Percentiles rank a stretch among this genome's conserved stretches.
Evolutionary conservation across 2,797 vertebrate genomes (phyloP).

Genomic region (Botia kubotai): DNA sequence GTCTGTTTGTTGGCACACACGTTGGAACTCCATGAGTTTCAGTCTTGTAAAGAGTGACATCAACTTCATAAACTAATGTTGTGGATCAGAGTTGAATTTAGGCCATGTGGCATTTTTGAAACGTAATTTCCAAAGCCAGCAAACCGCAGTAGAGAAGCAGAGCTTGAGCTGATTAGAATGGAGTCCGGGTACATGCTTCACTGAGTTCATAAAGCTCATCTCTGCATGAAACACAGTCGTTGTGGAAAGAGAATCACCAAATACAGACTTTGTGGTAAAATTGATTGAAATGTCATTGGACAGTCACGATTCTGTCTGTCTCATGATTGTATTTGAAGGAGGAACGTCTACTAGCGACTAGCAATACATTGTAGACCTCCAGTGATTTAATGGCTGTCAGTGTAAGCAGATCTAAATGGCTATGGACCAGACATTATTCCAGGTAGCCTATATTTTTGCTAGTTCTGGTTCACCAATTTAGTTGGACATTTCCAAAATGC

Average conservation of each 20-base stretch:
- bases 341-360: too few species aligned
- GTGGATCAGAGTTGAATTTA: slow-evolving; percentile 49
- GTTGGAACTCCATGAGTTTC: slow-evolving; percentile 40
- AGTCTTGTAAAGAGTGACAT: slow-evolving; percentile 65
- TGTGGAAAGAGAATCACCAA: slow-evolving; percentile 17
- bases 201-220: slow-evolving; percentile 32
- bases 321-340: too few species aligned
- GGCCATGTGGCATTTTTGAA: slow-evolving; percentile 47
- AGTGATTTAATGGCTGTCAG: too few species aligned
- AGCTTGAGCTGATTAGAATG: slow-evolving; percentile 43
- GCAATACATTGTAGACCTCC: too few species aligned
- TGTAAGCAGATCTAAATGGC: too few species aligned
- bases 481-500: too few species aligned
- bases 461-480: too few species aligned
- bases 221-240: slow-evolving; percentile 12
- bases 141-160: slow-evolving; percentile 48
- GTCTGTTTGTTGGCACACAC: slow-evolving; percentile 53
- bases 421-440: too few species aligned
- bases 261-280: background rate
- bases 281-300: too few species aligned
- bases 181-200: slow-evolving; percentile 15
- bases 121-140: slow-evolving; percentile 47
- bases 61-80: slow-evolving; percentile 62
- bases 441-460: too few species aligned
- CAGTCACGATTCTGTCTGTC: too few species aligned